phyloP scores from a whole-genome alignment of 2,797 vertebrate genomes.

The Sciaenops ocellatus region DNA sequence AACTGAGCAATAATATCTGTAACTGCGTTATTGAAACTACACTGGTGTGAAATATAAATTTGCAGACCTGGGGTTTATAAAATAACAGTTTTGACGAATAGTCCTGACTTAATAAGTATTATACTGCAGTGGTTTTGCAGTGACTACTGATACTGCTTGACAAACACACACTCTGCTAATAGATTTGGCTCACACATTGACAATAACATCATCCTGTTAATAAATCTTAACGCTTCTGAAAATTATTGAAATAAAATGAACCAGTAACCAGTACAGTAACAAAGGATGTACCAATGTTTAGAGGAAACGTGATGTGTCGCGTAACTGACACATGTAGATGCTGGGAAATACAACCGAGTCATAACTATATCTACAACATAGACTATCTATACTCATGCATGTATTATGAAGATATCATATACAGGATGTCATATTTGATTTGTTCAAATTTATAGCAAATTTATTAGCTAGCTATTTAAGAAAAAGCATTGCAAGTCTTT shows the following conservation, averaged over 20 bases:
- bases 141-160: not conserved
- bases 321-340: not conserved
- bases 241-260: not conserved
- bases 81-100: not conserved
- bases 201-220: not conserved
- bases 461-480: not conserved
- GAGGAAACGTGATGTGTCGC: not conserved
- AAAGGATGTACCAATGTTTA: not conserved
- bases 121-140: not conserved
- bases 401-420: not conserved
- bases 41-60: not conserved
- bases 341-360: not conserved
- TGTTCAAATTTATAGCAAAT: not conserved
- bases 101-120: not conserved
- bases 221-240: conserved; percentile 1
- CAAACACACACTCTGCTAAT: not conserved
- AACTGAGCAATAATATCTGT: not conserved
- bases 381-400: too few species aligned
- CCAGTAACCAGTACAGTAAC: too few species aligned
- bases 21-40: not conserved
- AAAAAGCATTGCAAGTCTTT: not conserved
- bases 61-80: not conserved
- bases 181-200: not conserved
- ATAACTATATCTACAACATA: too few species aligned
- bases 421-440: not conserved